Percentiles rank a stretch among this genome's conserved stretches.
Conservation (phyloP, 2,888 invertebrate species). For the Oscheius sp. region DNA sequence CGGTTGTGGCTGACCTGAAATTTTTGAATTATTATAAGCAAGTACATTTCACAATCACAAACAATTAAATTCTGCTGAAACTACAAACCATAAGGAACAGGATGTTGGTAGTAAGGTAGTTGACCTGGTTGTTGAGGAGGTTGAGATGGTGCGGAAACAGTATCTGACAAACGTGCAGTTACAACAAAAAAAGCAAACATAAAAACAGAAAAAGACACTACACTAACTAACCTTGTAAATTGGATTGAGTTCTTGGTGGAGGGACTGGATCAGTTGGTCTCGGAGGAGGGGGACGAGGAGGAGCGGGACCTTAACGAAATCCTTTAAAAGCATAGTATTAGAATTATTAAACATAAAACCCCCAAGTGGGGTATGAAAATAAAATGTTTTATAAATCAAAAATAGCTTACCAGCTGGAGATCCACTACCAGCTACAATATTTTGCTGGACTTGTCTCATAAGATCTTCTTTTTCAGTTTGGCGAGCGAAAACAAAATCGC, state of each 20-base stretch:
- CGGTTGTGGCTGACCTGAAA: slow-evolving; percentile 40
- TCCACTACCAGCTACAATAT: slow-evolving; percentile 56
- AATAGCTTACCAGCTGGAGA: slow-evolving; percentile 2
- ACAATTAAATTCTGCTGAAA: background rate
- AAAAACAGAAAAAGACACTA: background rate
- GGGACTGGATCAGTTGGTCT: slow-evolving; percentile 48
- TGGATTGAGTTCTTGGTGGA: slow-evolving; percentile 54
- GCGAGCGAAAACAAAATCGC: slow-evolving; percentile 96
- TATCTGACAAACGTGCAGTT: slow-evolving; percentile 10
- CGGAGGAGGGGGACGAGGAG: slow-evolving; percentile 57
- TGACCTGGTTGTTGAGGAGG: slow-evolving; percentile 38
- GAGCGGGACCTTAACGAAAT: slow-evolving; percentile 31
- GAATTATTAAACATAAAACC: background rate
- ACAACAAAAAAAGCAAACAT: slow-evolving; percentile 25
- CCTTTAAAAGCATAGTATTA: background rate
- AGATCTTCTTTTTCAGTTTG: slow-evolving; percentile 98
- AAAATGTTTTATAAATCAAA: background rate
- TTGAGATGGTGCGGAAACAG: slow-evolving; percentile 10
- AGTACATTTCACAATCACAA: background rate
- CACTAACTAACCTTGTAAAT: slow-evolving; percentile 46
- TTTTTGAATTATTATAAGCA: background rate
- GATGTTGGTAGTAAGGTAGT: slow-evolving; percentile 47
- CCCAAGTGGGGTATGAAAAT: background rate
- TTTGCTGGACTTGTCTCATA: slow-evolving; percentile 85
- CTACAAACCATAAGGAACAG: slow-evolving; percentile 38